These are phyloP conservation scores for Myopa tessellatipennis DNA, from an alignment of 2,888 invertebrate species.

Conservation along the genomic window DNA sequence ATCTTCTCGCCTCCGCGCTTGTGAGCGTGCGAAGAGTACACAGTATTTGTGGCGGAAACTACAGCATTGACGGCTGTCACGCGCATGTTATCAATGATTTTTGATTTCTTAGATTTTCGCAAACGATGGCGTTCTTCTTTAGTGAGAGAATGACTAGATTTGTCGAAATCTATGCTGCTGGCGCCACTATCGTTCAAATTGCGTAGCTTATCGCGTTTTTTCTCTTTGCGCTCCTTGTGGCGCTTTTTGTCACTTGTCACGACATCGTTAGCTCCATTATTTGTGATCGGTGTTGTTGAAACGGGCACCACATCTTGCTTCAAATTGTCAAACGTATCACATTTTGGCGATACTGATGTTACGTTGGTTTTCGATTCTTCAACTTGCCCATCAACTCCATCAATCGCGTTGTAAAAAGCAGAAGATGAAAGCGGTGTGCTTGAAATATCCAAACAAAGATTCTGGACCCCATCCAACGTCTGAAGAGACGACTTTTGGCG, in stretches of 20 bases:
- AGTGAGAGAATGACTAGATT: constrained; percentile 52
- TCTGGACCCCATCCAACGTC: constrained; percentile 40
- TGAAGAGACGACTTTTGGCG: constrained; percentile 74
- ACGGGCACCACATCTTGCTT: constrained; percentile 63
- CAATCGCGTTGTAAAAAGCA: background rate
- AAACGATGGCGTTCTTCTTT: constrained; percentile 68
- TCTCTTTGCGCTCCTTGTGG: constrained; percentile 67
- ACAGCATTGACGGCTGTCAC: constrained; percentile 36
- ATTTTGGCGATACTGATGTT: constrained; percentile 55
- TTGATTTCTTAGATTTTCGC: constrained; percentile 72
- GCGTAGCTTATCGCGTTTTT: constrained; percentile 65
- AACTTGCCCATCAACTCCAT: background rate
- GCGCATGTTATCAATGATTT: constrained; percentile 58
- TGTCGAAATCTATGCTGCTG: constrained; percentile 55
- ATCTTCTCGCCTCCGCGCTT: constrained; percentile 81
- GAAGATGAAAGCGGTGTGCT: constrained; percentile 28
- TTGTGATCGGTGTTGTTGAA: constrained; percentile 43
- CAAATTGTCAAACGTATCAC: constrained; percentile 69
- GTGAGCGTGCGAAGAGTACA: constrained; percentile 14
- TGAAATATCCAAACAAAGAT: constrained; percentile 26
- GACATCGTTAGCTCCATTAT: constrained; percentile 37
- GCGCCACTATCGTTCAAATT: constrained; percentile 54
- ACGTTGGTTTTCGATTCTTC: background rate
- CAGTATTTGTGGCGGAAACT: constrained; percentile 36
- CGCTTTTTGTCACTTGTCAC: constrained; percentile 61